Base-by-base conservation (phyloP, 1,140 invertebrate species). In the Archegozetes longisetosus region DNA sequence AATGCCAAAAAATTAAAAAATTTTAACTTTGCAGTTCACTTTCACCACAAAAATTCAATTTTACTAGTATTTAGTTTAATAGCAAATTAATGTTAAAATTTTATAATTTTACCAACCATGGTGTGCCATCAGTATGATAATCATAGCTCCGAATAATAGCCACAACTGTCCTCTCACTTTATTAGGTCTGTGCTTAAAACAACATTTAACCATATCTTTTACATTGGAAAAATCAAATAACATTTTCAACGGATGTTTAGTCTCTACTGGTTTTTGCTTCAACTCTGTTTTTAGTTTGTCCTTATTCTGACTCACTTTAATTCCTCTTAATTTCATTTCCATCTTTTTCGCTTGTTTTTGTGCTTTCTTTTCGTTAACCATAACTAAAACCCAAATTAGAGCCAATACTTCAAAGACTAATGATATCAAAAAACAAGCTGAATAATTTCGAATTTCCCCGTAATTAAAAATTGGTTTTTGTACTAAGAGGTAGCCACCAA, bases 221-320 rank as follows among this genome's bases (percentile, higher is more conserved):
- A 61, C 27, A 51, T 61, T 61, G 2, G 2, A 3, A 13, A 58
- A 23, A 59, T 61, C 27, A 59, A 61, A 55, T 20, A 61, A 23
- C 23, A 48, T 55, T 28, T 46, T 28, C 13, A 46, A 9, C 28
- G 6, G 24, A 28, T 23, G 6, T n/a, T n/a, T n/a, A n/a, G 23
- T 47, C 6, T 46, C 28, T 46, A n/a, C 22, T n/a, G 9, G 17
- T 55, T 28, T 23, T 13, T 12, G 6, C 4, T n/a, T n/a, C n/a
- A n/a, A n/a, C n/a, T n/a, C n/a, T n/a, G n/a, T n/a, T n/a, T n/a
- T n/a, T n/a, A n/a, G n/a, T n/a, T n/a, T n/a, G n/a, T n/a, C n/a
- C n/a, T n/a, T n/a, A n/a, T n/a, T n/a, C n/a, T n/a, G n/a, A n/a
- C n/a, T n/a, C n/a, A n/a, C n/a, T n/a, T n/a, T n/a, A n/a, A n/a